phyloP scores from a whole-genome alignment of 2,888 invertebrate species.

The Hermodice carunculata region DNA sequence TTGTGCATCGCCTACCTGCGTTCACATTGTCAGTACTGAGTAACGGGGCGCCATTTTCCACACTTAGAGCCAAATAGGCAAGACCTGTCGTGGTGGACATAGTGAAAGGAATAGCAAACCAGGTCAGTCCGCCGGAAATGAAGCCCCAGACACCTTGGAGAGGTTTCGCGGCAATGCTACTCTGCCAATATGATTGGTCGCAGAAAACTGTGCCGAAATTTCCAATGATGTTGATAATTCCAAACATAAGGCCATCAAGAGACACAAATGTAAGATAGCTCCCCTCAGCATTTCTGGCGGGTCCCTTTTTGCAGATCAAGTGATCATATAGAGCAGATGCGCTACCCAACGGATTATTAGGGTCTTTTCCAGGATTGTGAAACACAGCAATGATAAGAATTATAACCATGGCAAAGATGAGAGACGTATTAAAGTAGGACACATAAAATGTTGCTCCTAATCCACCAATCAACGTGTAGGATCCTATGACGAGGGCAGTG shows the following conservation, averaged over 20 bases:
- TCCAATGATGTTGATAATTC: slow-evolving; percentile 69
- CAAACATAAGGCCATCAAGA: slow-evolving; percentile 65
- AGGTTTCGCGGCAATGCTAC: slow-evolving; percentile 68
- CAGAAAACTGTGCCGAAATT: slow-evolving; percentile 65
- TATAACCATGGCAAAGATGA: too few species aligned
- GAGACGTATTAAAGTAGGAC: slow-evolving; percentile 68
- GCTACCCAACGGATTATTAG: too few species aligned
- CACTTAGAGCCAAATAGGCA: slow-evolving; percentile 62
- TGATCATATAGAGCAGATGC: slow-evolving; percentile 48
- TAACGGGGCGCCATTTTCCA: slow-evolving; percentile 50
- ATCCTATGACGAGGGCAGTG: slow-evolving; percentile 60
- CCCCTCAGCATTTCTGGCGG: slow-evolving; percentile 57
- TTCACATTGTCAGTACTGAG: slow-evolving; percentile 50
- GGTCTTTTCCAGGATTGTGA: too few species aligned
- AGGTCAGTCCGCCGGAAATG: slow-evolving; percentile 64
- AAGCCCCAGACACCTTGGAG: slow-evolving; percentile 67
- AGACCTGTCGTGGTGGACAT: slow-evolving; percentile 68
- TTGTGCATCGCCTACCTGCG: slow-evolving; percentile 45
- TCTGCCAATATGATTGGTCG: slow-evolving; percentile 70
- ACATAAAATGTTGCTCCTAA: slow-evolving; percentile 69
- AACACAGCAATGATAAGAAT: too few species aligned
- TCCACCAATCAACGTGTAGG: slow-evolving; percentile 66
- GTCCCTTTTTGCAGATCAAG: slow-evolving; percentile 58
- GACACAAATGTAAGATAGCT: slow-evolving; percentile 67
- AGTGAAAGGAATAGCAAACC: slow-evolving; percentile 70